Evolutionary conservation across 2,113 vertebrate species (phyloP).

Genomic region (Otocyon megalotis): DNA sequence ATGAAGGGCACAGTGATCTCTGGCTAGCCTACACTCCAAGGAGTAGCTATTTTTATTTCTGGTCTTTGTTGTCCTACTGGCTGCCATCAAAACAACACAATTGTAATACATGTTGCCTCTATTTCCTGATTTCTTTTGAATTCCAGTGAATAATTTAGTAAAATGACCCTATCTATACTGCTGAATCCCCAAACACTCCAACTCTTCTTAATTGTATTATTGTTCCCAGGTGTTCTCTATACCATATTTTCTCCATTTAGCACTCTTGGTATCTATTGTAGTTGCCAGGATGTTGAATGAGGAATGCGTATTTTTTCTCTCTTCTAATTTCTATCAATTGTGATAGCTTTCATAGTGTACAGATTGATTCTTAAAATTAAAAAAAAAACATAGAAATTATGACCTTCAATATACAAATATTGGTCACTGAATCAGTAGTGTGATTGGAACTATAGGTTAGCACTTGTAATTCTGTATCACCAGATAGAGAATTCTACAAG

Average conservation of each 20-base stretch:
- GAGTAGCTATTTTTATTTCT: background rate
- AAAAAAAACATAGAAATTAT: background rate
- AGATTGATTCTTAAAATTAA: background rate
- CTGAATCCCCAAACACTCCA: background rate
- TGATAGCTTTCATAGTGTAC: background rate
- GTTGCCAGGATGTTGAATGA: background rate
- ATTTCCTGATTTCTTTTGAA: background rate
- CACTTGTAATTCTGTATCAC: background rate
- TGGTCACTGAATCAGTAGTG: background rate
- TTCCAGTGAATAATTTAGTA: background rate
- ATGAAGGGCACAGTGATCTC: background rate
- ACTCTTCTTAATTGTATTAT: background rate
- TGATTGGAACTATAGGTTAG: background rate
- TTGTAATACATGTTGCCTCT: background rate
- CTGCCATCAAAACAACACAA: background rate
- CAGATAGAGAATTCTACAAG: background rate
- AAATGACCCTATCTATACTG: background rate
- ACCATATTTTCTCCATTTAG: background rate
- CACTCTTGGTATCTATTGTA: background rate
- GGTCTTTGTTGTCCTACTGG: background rate
- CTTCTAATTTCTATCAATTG: slow-evolving; percentile 17
- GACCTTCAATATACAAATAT: background rate
- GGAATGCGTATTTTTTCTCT: background rate
- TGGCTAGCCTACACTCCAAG: background rate
- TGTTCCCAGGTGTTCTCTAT: background rate